Base-by-base conservation (phyloP, 2,797 vertebrate genomes). In the Peromyscus aztecus region DNA sequence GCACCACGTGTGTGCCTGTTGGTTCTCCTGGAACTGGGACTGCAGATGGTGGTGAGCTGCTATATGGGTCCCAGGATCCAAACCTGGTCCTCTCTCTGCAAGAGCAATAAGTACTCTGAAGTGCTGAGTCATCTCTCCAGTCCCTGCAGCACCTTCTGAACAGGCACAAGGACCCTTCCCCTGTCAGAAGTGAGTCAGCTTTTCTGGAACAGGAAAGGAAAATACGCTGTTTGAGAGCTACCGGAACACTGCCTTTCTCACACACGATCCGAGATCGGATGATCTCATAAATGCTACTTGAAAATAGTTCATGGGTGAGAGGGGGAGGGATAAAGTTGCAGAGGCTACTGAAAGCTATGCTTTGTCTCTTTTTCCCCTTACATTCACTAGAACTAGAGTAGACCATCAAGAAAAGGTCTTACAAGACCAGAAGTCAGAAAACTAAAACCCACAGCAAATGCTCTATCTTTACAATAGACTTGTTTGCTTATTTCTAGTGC, bases 141-240 rank as follows among this genome's bases (percentile, higher is more conserved):
- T 24, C 80, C 52, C 76, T 80, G 49, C 17, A 85, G 13, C 59
- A 67, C 37, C 80, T 96, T 89, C 90, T 49, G 12, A 43, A 55
- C 2, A 46, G 10, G 46, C 16, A 19, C 16, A 17, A 82, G n/a
- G 80, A 67, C 24, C n/a, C 23, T 29, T 71, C 88, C 85, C 76
- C 80, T 81, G n/a, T 78, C 55, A 89, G 61, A 94, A 61, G 13
- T n/a, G 61, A 95, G 34, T 77, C 71, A 75, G 73, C 46, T 89
- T 55, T 92, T 89, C 91, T 91, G 34, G 43, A 13, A 46, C n/a
- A 67, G 55, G n/a, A 69, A 57, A 88, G 10, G 43, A 57, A 87
- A 75, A n/a, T 3, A 57, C 93, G 82, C 52, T 63, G 16, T 2
- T 2, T 9, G 43, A 87, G 4, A 17, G n/a, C 52, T 86, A 11